phyloP scores from a whole-genome alignment of 2,113 vertebrate genomes.

The Psittacula cyanocephala region DNA sequence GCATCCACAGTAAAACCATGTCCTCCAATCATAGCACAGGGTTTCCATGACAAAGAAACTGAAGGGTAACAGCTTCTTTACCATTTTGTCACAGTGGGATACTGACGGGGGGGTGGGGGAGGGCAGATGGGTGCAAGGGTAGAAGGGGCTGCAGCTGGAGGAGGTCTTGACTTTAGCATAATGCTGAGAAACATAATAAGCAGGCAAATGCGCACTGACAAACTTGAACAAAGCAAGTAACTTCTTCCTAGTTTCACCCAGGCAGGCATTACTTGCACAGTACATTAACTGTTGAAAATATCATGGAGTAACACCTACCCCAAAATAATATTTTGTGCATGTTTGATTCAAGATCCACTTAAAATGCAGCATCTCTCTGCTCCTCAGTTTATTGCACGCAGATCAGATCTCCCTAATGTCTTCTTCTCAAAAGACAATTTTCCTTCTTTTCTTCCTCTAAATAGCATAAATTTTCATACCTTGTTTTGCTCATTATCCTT shows the following conservation, averaged over 20 bases:
- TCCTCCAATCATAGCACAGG: neutral
- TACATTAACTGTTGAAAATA: neutral
- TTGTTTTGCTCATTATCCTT: neutral
- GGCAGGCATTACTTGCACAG: neutral
- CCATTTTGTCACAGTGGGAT: neutral
- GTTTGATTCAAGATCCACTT: neutral
- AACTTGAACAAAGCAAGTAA: neutral
- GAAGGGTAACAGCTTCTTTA: neutral
- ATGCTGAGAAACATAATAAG: neutral
- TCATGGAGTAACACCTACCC: neutral
- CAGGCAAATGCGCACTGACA: neutral
- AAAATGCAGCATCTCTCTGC: neutral
- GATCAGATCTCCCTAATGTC: neutral
- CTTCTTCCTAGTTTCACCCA: neutral
- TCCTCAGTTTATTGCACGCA: neutral
- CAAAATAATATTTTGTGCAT: neutral
- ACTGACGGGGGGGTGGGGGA: neutral
- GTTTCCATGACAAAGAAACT: neutral
- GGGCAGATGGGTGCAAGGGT: fast-evolving
- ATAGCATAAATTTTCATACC: neutral
- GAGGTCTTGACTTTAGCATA: neutral
- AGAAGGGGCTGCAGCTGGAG: neutral
- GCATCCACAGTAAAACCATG: neutral
- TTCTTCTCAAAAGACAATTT: neutral
- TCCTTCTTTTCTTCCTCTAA: neutral